Conservation (phyloP, 2,797 vertebrate genomes). For the Rhinophrynus dorsalis region DNA sequence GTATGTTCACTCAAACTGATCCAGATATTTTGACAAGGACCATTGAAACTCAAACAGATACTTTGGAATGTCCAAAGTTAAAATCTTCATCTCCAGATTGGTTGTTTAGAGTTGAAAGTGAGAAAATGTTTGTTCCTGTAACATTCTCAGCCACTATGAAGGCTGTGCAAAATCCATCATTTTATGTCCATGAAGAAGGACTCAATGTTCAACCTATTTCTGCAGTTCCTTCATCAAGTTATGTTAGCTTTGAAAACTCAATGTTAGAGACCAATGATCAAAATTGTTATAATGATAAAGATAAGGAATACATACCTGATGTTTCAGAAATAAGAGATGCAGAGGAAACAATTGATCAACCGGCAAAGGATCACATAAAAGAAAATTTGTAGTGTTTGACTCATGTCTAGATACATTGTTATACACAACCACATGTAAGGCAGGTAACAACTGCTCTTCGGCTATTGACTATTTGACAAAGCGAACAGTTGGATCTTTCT, state of each 20-base stretch:
- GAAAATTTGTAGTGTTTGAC: not conserved
- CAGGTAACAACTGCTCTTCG: not conserved
- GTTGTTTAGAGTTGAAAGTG: too few relatives aligned
- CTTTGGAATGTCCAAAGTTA: not conserved
- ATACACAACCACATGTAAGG: not conserved
- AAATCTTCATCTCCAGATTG: not conserved
- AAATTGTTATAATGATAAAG: not conserved
- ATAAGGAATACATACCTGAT: not conserved
- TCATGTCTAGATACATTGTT: not conserved
- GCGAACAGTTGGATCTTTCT: not conserved
- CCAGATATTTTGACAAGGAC: not conserved
- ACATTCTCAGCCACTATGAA: not conserved
- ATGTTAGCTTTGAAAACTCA: not conserved
- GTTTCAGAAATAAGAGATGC: not conserved
- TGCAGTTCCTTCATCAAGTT: not conserved
- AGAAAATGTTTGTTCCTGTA: too few relatives aligned
- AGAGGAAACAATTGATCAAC: too few relatives aligned
- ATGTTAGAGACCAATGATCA: not conserved
- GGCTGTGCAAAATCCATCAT: not conserved
- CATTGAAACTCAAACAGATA: not conserved
- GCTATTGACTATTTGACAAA: not conserved
- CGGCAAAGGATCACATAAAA: too few relatives aligned
- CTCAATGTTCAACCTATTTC: not conserved
- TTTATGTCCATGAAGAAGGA: not conserved
- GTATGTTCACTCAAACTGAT: not conserved